Percentiles rank a stretch among this genome's conserved stretches.
phyloP scores from a whole-genome alignment of 2,888 invertebrate genomes.

The Crepidodera aurea region DNA sequence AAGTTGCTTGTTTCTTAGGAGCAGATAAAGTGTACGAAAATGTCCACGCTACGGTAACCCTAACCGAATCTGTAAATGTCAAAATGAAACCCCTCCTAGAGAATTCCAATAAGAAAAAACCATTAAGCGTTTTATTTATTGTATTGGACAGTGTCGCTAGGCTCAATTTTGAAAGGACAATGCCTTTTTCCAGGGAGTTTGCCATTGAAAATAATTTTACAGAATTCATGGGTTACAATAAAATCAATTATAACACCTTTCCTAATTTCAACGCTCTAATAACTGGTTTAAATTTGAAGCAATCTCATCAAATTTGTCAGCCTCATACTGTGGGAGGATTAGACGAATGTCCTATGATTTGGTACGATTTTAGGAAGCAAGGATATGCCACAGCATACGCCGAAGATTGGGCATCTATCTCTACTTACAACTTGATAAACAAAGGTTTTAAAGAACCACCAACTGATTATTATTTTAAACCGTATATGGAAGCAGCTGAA shows the following conservation, averaged over 20 bases:
- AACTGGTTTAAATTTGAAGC: slow-evolving; percentile 67
- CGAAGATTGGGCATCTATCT: slow-evolving; percentile 77
- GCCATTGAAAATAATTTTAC: slow-evolving; percentile 66
- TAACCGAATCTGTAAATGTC: slow-evolving; percentile 55
- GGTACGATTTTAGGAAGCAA: slow-evolving; percentile 75
- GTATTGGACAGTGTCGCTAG: slow-evolving; percentile 89
- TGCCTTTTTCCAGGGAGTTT: slow-evolving; percentile 75
- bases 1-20: slow-evolving; percentile 38
- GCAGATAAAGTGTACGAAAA: slow-evolving; percentile 61
- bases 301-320: slow-evolving; percentile 39
- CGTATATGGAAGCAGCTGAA: slow-evolving; percentile 77
- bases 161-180: slow-evolving; percentile 76
- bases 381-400: slow-evolving; percentile 83
- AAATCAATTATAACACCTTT: slow-evolving; percentile 89
- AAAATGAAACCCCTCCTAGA: slow-evolving; percentile 60
- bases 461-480: slow-evolving; percentile 82
- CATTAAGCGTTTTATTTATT: slow-evolving; percentile 76
- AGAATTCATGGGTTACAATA: slow-evolving; percentile 61
- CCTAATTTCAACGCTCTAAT: slow-evolving; percentile 88
- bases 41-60: slow-evolving; percentile 63
- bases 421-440: slow-evolving; percentile 76
- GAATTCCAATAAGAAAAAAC: slow-evolving; percentile 47
- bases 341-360: slow-evolving; percentile 71
- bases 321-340: background rate
- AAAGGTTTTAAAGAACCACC: slow-evolving; percentile 77